Percentiles rank a stretch among this genome's conserved stretches.
Conservation (phyloP, 2,113 vertebrate genomes). For the Riparia riparia region DNA sequence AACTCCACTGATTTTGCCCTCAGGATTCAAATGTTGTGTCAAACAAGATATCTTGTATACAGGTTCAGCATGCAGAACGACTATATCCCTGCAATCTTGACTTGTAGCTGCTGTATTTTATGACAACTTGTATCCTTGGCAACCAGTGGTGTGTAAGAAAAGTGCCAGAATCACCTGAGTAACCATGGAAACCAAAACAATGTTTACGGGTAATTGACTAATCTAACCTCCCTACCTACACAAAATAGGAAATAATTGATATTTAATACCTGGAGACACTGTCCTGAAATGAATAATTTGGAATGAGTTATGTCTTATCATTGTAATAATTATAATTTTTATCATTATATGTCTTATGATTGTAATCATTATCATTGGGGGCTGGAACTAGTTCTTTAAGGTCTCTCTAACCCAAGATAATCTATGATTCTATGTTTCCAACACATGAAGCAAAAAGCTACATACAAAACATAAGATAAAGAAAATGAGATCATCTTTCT, state of each 20-base stretch:
- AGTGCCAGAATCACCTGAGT: constrained; percentile 5
- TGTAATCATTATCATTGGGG: background rate
- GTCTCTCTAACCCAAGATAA: background rate
- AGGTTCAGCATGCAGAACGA: background rate
- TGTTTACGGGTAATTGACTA: background rate
- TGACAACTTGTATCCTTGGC: constrained; percentile 19
- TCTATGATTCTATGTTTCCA: background rate
- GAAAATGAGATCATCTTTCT: background rate
- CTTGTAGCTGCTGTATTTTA: constrained; percentile 2
- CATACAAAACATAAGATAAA: background rate
- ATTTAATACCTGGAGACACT: background rate
- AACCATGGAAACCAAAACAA: constrained; percentile 7
- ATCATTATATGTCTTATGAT: background rate
- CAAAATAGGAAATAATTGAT: background rate
- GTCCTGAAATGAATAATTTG: background rate
- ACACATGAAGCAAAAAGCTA: background rate
- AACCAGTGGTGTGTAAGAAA: background rate
- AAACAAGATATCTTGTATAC: background rate
- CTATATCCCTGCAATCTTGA: background rate
- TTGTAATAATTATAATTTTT: background rate
- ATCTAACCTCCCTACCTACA: background rate
- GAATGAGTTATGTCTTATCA: background rate
- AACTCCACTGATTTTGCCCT: background rate
- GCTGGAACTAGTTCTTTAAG: background rate
- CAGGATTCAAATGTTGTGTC: background rate